A percentile compares a stretch with the other conserved stretches of the same genome.
These are phyloP conservation scores for Schizopygopsis malacanthus DNA, from an alignment of 2,797 vertebrate genomes.

Conservation along the genomic window DNA sequence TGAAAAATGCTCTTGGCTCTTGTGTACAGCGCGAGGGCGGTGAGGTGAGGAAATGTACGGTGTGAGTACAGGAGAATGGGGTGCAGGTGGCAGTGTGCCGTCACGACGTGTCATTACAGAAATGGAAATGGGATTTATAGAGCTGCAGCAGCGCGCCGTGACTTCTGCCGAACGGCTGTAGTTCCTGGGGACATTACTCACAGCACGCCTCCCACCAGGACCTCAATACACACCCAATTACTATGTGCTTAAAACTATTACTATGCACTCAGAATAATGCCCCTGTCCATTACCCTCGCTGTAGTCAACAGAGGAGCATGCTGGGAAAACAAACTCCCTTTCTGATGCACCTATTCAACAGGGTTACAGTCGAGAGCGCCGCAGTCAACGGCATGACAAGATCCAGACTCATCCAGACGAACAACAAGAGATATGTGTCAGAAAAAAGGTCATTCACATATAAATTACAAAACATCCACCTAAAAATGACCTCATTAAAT, in stretches of 20 bases:
- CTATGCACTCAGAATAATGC: slow-evolving; percentile 44
- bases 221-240: slow-evolving; percentile 42
- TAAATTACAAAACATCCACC: background rate
- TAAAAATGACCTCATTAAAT: background rate
- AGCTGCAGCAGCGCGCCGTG: background rate
- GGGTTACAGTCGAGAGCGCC: background rate
- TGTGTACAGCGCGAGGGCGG: background rate
- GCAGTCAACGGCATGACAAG: background rate
- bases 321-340: slow-evolving; percentile 17
- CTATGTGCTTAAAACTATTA: slow-evolving; percentile 50
- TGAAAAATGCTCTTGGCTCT: background rate
- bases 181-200: slow-evolving; percentile 20
- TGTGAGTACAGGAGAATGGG: slow-evolving; percentile 4
- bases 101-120: slow-evolving; percentile 50
- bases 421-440: background rate
- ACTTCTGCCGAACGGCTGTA: background rate
- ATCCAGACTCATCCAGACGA: background rate
- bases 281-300: slow-evolving; percentile 20
- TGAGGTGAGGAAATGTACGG: background rate
- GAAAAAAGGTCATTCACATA: background rate
- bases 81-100: background rate
- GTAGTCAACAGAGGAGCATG: slow-evolving; percentile 7
- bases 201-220: slow-evolving; percentile 27
- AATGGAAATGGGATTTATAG: slow-evolving; percentile 54
- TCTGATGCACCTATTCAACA: slow-evolving; percentile 1